A percentile compares a stretch with the other conserved stretches of the same genome.
Evolutionary conservation across 2,113 vertebrate genomes (phyloP).

Genomic region (Daboia siamensis): DNA sequence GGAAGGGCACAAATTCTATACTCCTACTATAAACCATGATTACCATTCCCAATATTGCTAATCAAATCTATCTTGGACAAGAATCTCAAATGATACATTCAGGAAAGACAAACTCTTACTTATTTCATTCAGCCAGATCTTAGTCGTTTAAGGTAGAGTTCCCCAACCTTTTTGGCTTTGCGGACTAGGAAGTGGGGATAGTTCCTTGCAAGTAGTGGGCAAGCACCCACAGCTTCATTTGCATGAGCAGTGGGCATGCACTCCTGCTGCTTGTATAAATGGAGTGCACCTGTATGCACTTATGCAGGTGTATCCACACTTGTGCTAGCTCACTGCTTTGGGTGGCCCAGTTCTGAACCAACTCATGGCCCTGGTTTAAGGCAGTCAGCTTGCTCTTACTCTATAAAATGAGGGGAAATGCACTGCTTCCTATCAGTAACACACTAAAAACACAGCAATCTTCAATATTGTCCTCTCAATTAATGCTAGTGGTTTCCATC

Average conservation of each 20-base stretch:
- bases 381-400: not conserved
- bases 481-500: not conserved
- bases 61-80: not conserved
- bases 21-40: not conserved
- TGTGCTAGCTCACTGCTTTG: not conserved
- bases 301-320: not conserved
- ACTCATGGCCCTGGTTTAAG: not conserved
- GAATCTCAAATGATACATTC: not conserved
- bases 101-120: not conserved
- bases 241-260: not conserved
- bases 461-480: not conserved
- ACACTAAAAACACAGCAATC: not conserved
- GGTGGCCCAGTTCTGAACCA: not conserved
- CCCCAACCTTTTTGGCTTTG: not conserved
- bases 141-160: not conserved
- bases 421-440: not conserved
- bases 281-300: not conserved
- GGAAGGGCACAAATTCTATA: not conserved
- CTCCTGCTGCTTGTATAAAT: rapidly evolving
- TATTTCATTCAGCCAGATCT: not conserved
- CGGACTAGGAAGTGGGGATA: not conserved
- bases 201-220: not conserved
- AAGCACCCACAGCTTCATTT: not conserved
- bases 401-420: not conserved
- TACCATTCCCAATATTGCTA: not conserved